These are phyloP conservation scores for Scelioninae gen. 1 DNA, from an alignment of 2,888 invertebrate genomes.

Conservation along the genomic window DNA sequence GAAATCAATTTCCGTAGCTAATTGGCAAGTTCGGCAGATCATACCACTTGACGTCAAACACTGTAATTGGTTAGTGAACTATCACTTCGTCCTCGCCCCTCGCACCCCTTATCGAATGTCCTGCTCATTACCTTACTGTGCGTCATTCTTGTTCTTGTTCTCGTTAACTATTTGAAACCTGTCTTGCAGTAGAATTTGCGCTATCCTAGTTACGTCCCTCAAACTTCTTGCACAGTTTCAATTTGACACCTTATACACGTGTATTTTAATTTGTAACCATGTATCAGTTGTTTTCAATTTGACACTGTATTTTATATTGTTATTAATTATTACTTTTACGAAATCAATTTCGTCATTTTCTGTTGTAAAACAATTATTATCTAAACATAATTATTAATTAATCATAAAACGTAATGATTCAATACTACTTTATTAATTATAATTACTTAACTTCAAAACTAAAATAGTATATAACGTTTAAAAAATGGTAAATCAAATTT, in stretches of 20 bases:
- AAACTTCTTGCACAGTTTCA: slow-evolving; percentile 35
- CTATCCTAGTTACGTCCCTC: slow-evolving; percentile 48
- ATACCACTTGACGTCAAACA: slow-evolving; percentile 57
- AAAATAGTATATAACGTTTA: too few species aligned
- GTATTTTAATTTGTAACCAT: neutral
- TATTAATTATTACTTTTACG: too few species aligned
- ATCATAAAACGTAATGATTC: too few species aligned
- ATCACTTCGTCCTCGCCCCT: slow-evolving; percentile 39
- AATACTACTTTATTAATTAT: too few species aligned
- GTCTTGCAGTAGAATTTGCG: slow-evolving; percentile 49
- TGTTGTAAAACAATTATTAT: too few species aligned
- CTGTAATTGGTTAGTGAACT: slow-evolving; percentile 60
- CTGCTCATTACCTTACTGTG: slow-evolving; percentile 53
- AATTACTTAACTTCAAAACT: too few species aligned
- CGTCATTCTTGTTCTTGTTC: slow-evolving; percentile 59
- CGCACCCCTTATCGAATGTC: slow-evolving; percentile 37
- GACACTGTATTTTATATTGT: too few species aligned
- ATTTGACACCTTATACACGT: slow-evolving; percentile 14
- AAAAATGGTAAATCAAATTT: too few species aligned
- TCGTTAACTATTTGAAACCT: slow-evolving; percentile 59
- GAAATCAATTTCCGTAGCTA: slow-evolving; percentile 60
- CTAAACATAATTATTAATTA: too few species aligned
- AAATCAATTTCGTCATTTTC: too few species aligned
- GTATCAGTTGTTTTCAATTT: neutral
- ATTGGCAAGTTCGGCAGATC: slow-evolving; percentile 65